Base-by-base conservation (phyloP, 2,888 invertebrate species). In the Blastobasis adustella region DNA sequence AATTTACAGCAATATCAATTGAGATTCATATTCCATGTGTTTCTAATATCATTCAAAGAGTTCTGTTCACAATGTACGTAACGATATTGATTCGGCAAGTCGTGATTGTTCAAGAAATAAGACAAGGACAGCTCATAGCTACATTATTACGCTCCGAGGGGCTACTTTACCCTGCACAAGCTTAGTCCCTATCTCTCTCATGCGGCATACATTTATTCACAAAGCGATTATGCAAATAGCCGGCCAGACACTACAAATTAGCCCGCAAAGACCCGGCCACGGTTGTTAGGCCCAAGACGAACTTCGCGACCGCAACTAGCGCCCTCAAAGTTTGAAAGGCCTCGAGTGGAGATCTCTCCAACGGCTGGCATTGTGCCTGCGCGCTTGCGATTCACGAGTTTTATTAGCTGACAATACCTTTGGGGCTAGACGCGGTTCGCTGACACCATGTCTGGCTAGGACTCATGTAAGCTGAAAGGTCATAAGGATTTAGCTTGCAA, bases 261-360 rank as follows among this genome's bases (percentile, higher is more conserved):
- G 61, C 62, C 53, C 56, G 41, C 49, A 58, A 51, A 55, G 56
- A 52, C 53, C 51, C 54, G 23, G 23, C 2, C 23, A 23, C 23
- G 23, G 23, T 57, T 59, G 60, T 62, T 49, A 60, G 52, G 54
- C 65, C 67, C 58, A 62, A 62, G 57, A 50, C 51, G 38, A 59
- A 69, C 50, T 50, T 58, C 50, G 10, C 53, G 60, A 58, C 60
- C 64, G 55, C 57, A 62, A 66, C 64, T 64, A 56, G 61, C 57
- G 63, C 54, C 54, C 59, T 58, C 50, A 45, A 67, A 72, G 64
- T 71, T 72, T 68, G 61, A 65, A 66, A 71, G 63, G 60, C 59
- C 64, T 62, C 54, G 61, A 67, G 65, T 65, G 63, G 58, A 62
- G 64, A 63, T 60, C 59, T 59, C 62, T 62, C 54, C 54, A 50